Conservation (phyloP, 2,888 invertebrate species). For the Machimus rusticus region DNA sequence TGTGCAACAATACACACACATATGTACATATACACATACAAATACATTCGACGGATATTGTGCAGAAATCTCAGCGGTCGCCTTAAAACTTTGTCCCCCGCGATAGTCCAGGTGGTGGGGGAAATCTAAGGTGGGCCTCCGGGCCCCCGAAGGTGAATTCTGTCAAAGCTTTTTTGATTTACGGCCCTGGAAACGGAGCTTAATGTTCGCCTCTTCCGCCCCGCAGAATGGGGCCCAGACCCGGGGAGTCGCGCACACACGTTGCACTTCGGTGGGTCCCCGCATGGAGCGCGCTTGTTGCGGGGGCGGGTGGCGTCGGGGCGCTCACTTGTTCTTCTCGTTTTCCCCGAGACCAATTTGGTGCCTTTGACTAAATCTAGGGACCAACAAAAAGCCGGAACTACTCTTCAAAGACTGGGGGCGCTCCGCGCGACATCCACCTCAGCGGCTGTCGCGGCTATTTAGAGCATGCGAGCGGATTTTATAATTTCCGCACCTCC, state of each 20-base stretch:
- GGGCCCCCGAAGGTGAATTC: not conserved
- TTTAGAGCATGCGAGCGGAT: constrained; percentile 42
- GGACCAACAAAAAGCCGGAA: constrained; percentile 60
- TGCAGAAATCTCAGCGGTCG: constrained; percentile 6
- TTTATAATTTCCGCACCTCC: not conserved
- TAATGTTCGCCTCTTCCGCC: constrained; percentile 20
- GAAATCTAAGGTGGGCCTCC: constrained; percentile 27
- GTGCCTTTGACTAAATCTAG: constrained; percentile 14
- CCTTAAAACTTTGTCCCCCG: not conserved
- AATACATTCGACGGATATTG: not conserved
- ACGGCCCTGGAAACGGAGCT: constrained; percentile 12
- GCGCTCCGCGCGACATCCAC: constrained; percentile 49
- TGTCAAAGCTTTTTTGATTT: constrained; percentile 39
- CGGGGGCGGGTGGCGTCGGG: not conserved
- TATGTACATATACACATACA: not conserved
- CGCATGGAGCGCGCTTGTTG: not conserved
- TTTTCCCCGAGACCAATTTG: constrained; percentile 23
- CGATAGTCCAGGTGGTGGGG: not conserved
- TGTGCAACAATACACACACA: not conserved
- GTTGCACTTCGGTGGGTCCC: not conserved
- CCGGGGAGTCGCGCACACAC: not conserved
- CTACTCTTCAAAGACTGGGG: constrained; percentile 62
- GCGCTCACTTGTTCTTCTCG: constrained; percentile 26
- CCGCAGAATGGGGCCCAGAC: not conserved
- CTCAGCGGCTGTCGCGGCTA: constrained; percentile 48